Percentiles rank a stretch among this genome's conserved stretches.
Evolutionary conservation across 2,797 vertebrate species (phyloP).

Genomic region (Champsocephalus gunnari): DNA sequence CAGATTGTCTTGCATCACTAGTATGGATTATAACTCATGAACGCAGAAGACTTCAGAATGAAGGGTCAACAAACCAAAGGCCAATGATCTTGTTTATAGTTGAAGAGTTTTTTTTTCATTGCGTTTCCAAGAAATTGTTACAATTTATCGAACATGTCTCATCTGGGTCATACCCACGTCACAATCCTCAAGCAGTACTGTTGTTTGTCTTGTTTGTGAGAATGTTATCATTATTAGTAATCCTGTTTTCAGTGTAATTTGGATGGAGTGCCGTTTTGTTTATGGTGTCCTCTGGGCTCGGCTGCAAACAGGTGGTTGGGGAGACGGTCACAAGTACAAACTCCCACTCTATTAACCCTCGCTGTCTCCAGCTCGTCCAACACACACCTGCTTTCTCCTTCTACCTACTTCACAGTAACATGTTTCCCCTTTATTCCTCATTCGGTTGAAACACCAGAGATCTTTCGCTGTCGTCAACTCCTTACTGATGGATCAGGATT

Average conservation of each 20-base stretch:
- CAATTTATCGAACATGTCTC: conserved; percentile 7
- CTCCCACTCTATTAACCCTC: conserved; percentile 54
- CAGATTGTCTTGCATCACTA: conserved; percentile 21
- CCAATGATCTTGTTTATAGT: neutral
- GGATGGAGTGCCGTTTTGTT: conserved; percentile 28
- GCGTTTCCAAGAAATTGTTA: conserved; percentile 10
- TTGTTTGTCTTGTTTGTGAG: conserved; percentile 23
- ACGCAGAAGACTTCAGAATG: neutral
- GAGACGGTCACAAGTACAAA: conserved; percentile 55
- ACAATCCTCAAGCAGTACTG: neutral
- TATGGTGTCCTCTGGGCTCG: conserved; percentile 40
- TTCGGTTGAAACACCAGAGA: conserved; percentile 28
- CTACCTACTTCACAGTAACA: conserved; percentile 24
- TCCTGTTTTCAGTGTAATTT: conserved; percentile 21
- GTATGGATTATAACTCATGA: conserved; percentile 7
- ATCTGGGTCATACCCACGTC: neutral
- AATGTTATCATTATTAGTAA: conserved; percentile 32
- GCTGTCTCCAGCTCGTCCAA: conserved; percentile 44
- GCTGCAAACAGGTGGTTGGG: conserved; percentile 53
- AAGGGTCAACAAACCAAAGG: neutral
- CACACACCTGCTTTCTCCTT: conserved; percentile 60
- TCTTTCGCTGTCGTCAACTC: conserved; percentile 16
- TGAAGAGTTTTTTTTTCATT: neutral
- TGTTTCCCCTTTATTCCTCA: conserved; percentile 32
- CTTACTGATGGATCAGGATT: conserved; percentile 16